These are phyloP conservation scores for Trichechus manatus DNA, from an alignment of 2,113 vertebrate species.

Conservation along the genomic window DNA sequence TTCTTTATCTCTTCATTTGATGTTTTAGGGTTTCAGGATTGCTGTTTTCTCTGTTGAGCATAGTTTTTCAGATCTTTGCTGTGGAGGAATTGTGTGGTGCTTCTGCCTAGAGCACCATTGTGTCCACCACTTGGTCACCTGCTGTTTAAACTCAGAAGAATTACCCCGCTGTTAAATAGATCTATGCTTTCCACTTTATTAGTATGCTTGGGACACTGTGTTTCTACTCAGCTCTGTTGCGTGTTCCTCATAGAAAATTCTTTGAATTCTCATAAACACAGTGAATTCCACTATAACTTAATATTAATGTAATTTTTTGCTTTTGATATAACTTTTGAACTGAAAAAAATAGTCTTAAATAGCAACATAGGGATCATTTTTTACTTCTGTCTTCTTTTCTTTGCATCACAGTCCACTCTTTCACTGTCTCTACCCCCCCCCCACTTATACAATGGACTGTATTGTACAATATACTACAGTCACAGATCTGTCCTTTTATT, in stretches of 20 bases:
- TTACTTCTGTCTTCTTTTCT: background rate
- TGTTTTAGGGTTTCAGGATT: no score
- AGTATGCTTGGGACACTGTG: background rate
- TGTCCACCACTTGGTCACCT: background rate
- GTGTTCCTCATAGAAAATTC: background rate
- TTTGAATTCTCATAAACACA: background rate
- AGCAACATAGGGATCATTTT: background rate
- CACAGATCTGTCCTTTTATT: background rate
- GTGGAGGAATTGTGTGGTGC: no score
- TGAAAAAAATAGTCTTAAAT: background rate
- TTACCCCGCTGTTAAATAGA: fast-evolving
- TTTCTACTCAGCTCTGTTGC: background rate
- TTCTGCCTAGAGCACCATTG: no score
- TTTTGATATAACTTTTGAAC: background rate
- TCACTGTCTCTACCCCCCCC: background rate
- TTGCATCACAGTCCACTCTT: background rate
- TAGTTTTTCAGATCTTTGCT: no score
- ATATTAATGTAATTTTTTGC: background rate
- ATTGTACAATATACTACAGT: background rate
- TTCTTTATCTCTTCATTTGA: no score
- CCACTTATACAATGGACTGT: background rate
- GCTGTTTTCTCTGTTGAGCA: no score
- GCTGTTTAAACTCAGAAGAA: background rate
- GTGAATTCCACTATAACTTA: background rate
- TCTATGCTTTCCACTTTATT: background rate